Base-by-base conservation (phyloP, 2,888 invertebrate species). In the Synergus itoensis region DNA sequence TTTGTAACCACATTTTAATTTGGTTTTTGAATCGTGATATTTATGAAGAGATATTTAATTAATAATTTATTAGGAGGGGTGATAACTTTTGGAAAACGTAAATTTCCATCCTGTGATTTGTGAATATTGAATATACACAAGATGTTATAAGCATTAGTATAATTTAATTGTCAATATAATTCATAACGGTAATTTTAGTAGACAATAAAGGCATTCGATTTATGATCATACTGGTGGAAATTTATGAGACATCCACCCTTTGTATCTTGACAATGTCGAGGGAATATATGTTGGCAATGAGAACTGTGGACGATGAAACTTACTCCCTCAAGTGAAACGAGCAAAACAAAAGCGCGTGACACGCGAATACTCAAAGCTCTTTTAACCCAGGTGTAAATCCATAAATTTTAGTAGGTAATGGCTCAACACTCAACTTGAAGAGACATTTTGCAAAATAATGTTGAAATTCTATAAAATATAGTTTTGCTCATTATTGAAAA, bases 261-360 rank as follows among this genome's bases (percentile, higher is more conserved):
- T 65, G 65, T 65, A 41, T 65, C 40, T n/a, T 65, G 64, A 65
- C 65, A 65, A 65, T 18, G 65, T 65, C 64, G 40, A 65, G 64
- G n/a, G 64, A 63, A 63, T 36, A 63, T 36, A 14, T 28, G 28
- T 45, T 45, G 77, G 79, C 83, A 80, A 69, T 77, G 18, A 14
- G 64, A 77, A 79, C 65, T 63, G 81, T 82, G 81, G 81, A 76
- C 18, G 36, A 36, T 36, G 36, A 7, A 36, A 36, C 36, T 36
- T 36, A 36, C 36, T 4, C 5, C 36, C 36, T 36, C 36, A 7
- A 36, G 5, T 36, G 36, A 36, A 36, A 36, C 36, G 36, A 36
- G 36, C 36, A 36, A 36, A 36, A 36, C 36, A 36, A 36, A 36
- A 36, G 5, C 36, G 5, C 5, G 36, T 36, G 36, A 36, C 36